These are phyloP conservation scores for Macrosoma leucophasiata DNA, from an alignment of 2,888 invertebrate species.

Conservation along the genomic window DNA sequence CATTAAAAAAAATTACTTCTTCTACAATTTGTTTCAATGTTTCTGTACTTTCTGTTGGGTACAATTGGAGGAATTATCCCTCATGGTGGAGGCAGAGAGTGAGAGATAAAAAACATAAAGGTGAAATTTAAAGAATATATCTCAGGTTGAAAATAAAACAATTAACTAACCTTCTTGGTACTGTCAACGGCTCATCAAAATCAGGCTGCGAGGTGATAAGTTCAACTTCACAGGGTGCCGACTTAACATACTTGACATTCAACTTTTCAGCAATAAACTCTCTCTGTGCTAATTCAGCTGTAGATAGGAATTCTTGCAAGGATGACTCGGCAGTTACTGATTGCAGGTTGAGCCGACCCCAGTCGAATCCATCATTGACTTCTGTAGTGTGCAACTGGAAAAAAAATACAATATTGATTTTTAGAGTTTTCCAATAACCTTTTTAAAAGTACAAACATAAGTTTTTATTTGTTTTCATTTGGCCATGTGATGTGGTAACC, in stretches of 20 bases:
- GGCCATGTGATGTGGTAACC: no score
- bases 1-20: no score
- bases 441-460: no score
- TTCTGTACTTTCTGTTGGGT: no score
- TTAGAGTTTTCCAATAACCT: no score
- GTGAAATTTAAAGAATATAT: no score
- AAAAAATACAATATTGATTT: constrained; percentile 1
- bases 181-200: constrained; percentile 64
- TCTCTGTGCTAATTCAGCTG: constrained; percentile 94
- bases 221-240: constrained; percentile 52
- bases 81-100: no score
- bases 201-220: constrained; percentile 58
- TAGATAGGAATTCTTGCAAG: constrained; percentile 96
- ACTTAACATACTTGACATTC: constrained; percentile 79
- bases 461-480: no score
- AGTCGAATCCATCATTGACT: constrained; percentile 92
- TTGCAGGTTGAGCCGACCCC: constrained; percentile 91
- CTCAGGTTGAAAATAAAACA: no score
- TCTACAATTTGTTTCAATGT: no score
- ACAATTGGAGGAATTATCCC: no score
- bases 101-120: no score
- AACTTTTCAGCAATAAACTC: constrained; percentile 95
- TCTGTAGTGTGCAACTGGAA: constrained; percentile 88
- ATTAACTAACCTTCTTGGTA: constrained; percentile 93
- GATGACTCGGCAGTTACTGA: constrained; percentile 98